Percentiles rank a stretch among this genome's conserved stretches.
Evolutionary conservation across 53 echinoderm and acorn worm genomes (phyloP).

Genomic region (Zoroaster sp.): DNA sequence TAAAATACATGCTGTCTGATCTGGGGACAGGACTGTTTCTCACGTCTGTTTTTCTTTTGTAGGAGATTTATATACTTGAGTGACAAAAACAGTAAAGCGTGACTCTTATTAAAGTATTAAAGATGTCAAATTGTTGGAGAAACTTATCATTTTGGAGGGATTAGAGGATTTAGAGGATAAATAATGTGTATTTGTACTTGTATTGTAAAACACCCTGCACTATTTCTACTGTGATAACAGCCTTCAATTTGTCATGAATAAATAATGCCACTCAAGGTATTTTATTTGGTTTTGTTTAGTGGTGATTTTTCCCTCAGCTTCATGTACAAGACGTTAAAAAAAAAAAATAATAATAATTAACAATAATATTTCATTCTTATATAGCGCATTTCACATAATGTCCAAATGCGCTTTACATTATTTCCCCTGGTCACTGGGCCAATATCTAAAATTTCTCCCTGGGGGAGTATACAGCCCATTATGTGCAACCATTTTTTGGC

Average conservation of each 20-base stretch:
- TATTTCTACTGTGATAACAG: neutral
- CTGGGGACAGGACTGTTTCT: neutral
- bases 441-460: too few species aligned
- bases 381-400: too few species aligned
- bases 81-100: neutral
- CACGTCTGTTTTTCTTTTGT: neutral
- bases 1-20: neutral
- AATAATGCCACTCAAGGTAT: neutral
- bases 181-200: neutral
- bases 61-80: neutral
- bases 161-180: slow-evolving; percentile 4
- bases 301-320: too few species aligned
- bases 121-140: slow-evolving; percentile 36
- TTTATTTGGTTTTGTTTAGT: too few species aligned
- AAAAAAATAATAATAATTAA: too few species aligned
- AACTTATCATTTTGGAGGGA: slow-evolving; percentile 18
- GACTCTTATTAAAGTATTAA: neutral
- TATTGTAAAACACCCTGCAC: neutral
- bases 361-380: too few species aligned
- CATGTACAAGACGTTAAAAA: too few species aligned
- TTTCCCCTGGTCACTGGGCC: too few species aligned
- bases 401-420: too few species aligned
- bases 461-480: too few species aligned
- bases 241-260: neutral
- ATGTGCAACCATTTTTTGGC: too few species aligned